Base-by-base conservation (phyloP, 2,888 invertebrate genomes). In the Ormyrus thymus region DNA sequence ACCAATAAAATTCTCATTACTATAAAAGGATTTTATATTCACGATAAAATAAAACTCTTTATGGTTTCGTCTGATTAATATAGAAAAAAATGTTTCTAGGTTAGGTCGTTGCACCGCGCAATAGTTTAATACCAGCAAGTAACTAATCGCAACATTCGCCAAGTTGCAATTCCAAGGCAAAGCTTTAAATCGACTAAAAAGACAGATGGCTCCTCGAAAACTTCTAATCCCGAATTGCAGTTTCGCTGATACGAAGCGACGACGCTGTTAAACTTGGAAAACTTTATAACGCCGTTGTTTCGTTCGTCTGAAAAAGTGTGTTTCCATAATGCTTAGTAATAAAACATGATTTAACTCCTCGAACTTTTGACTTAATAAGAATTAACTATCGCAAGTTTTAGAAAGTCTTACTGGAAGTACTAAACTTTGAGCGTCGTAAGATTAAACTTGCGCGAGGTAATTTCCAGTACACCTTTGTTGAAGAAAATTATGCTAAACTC, bases 321-420 rank as follows among this genome's bases (percentile, higher is more conserved):
- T 71, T 68, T 61, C 58, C 68, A 71, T 76, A 74, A 77, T 80
- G 66, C 65, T 68, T 64, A 56, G 75, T 78, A 72, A 80, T 78
- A 80, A 78, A 78, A 78, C 80, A 78, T 68, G 74, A 80, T 78
- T 80, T 53, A 80, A 80, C 61, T 78, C 72, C 55, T 75, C 71
- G 43, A 78, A 80, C 78, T 78, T 78, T 43, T 61, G 77, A 80
- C 75, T 80, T 78, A 78, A 80, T 80, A 75, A 78, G 80, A 78
- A 80, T 80, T 80, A 80, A 80, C 80, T 65, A 75, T 80, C 65
- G 51, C 48, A 72, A 78, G 71, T 80, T 78, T 80, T 75, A 58
- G 62, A 80, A 75, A 75, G 77, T 77, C 77, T 77, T 70, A 74
- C 61, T 29, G 45, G 9, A 77, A 80, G 78, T 77, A 70, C 61